These are phyloP conservation scores for Silvanus unidentatus DNA, from an alignment of 2,888 invertebrate genomes.

Conservation along the genomic window DNA sequence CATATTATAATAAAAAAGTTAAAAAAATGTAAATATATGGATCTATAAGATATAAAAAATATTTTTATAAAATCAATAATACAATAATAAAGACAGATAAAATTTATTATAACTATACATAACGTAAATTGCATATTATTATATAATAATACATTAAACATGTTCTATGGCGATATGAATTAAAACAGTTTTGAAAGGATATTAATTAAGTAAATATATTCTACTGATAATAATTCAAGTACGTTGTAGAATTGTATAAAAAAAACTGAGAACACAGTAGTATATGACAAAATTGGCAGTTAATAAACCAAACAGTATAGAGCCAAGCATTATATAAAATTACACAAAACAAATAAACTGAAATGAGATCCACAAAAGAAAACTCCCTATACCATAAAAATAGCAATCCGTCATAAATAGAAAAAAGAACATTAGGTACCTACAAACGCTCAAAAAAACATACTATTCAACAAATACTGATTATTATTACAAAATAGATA, in stretches of 20 bases:
- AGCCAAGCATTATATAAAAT: conserved; percentile 18
- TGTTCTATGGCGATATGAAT: conserved; percentile 36
- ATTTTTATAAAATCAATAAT: conserved; percentile 45
- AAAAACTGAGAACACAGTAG: conserved; percentile 5
- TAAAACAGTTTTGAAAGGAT: not conserved
- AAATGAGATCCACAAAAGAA: conserved; percentile 41
- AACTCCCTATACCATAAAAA: conserved; percentile 38
- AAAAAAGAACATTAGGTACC: conserved; percentile 25
- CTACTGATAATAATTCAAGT: conserved; percentile 14
- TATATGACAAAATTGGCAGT: conserved; percentile 26
- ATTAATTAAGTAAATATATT: conserved; percentile 14
- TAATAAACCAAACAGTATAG: conserved; percentile 25
- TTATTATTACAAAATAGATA: conserved; percentile 23
- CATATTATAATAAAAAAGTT: conserved; percentile 44
- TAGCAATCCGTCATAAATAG: conserved; percentile 39
- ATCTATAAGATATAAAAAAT: conserved; percentile 43
- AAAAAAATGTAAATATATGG: conserved; percentile 46
- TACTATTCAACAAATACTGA: conserved; percentile 28
- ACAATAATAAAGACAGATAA: conserved; percentile 44
- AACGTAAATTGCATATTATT: conserved; percentile 37
- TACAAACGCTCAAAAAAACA: conserved; percentile 11
- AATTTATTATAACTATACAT: conserved; percentile 47
- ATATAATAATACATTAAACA: conserved; percentile 23
- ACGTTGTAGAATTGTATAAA: conserved; percentile 2
- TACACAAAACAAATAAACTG: conserved; percentile 21